These are phyloP conservation scores for Drosophila saltans DNA, from an alignment of 1,140 invertebrate genomes.

Conservation along the genomic window DNA sequence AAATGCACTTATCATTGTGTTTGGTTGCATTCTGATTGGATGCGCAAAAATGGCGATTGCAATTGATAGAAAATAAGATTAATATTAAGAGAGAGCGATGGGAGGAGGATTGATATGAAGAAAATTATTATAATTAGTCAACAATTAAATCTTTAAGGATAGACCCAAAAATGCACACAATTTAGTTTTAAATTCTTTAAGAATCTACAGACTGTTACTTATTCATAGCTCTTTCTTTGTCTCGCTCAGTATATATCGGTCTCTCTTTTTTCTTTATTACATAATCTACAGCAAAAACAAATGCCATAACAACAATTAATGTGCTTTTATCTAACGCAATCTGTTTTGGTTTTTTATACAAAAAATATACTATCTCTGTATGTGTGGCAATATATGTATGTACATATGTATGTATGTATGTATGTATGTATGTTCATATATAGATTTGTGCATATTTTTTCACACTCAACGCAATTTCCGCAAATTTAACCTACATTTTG, in stretches of 20 bases:
- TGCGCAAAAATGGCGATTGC: slow-evolving; percentile 44
- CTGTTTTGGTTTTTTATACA: slow-evolving; percentile 44
- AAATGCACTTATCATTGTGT: slow-evolving; percentile 7
- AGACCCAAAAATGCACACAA: no score
- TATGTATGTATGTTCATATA: slow-evolving; percentile 17
- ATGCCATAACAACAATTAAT: slow-evolving; percentile 47
- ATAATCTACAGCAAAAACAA: slow-evolving; percentile 37
- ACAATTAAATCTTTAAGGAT: no score
- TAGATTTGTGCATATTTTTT: slow-evolving; percentile 37
- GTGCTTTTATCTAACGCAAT: slow-evolving; percentile 68
- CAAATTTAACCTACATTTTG: slow-evolving; percentile 80
- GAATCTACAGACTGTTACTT: slow-evolving; percentile 12
- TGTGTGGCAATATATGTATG: slow-evolving; percentile 24
- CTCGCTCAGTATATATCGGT: not conserved
- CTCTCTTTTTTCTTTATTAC: slow-evolving; percentile 30
- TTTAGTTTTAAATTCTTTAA: no score
- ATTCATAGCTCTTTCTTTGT: slow-evolving; percentile 8
- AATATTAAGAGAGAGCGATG: not conserved
- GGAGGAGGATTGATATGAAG: no score
- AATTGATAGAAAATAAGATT: no score
- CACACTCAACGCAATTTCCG: slow-evolving; percentile 71
- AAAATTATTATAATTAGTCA: no score
- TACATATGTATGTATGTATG: slow-evolving; percentile 14
- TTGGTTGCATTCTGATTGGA: slow-evolving; percentile 52
- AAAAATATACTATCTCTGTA: not conserved